These are phyloP conservation scores for Mythimna pallens DNA, from an alignment of 2,888 invertebrate species.

Conservation along the genomic window DNA sequence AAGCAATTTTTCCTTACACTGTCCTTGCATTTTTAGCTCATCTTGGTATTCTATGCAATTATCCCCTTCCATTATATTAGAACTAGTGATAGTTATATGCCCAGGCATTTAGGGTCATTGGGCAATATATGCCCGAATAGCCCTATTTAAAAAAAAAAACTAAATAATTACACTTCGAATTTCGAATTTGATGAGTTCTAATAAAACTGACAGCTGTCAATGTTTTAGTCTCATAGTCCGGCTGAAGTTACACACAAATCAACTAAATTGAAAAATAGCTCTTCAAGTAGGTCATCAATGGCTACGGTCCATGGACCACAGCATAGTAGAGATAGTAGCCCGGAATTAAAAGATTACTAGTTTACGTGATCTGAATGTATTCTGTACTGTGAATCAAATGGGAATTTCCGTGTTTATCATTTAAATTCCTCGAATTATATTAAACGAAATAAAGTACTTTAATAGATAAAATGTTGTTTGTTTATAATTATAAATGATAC, in stretches of 20 bases:
- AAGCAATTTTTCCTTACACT: conserved; percentile 30
- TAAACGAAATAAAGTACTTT: neutral
- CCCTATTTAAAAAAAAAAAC: neutral
- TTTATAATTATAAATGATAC: conserved; percentile 16
- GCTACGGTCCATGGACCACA: neutral
- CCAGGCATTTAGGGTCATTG: neutral
- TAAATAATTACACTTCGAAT: neutral
- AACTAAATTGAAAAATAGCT: conserved; percentile 39
- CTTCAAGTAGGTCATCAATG: conserved; percentile 20
- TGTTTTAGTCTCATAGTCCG: neutral
- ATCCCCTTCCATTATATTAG: neutral
- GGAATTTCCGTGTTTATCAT: conserved; percentile 31
- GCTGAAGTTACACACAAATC: neutral
- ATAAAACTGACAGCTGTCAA: conserved; percentile 23
- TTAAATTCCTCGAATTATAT: conserved; percentile 25
- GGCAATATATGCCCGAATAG: neutral
- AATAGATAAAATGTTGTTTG: conserved; percentile 33
- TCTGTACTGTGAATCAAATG: neutral
- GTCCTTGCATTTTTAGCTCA: conserved; percentile 31
- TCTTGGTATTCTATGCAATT: neutral
- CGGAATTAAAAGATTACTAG: conserved; percentile 29
- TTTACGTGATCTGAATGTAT: conserved; percentile 8
- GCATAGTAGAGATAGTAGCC: neutral
- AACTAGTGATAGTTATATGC: neutral
- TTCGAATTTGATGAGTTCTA: neutral